phyloP scores from a whole-genome alignment of 2,113 vertebrate species.

The Fregetta grallaria region DNA sequence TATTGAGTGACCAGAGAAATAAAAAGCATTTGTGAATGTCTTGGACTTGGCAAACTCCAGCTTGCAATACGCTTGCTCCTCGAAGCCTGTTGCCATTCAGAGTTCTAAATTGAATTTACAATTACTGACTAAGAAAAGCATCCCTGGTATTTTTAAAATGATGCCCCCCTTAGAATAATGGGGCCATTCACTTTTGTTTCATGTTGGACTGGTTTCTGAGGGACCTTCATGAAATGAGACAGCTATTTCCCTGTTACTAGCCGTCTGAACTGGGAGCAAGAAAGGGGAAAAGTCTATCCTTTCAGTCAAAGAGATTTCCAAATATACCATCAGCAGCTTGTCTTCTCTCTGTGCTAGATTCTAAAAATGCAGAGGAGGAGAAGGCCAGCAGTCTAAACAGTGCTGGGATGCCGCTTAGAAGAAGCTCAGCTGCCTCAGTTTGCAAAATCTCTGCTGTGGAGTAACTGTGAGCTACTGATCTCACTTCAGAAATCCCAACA shows the following conservation, averaged over 20 bases:
- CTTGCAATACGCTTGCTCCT: not conserved
- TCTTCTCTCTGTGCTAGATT: not conserved
- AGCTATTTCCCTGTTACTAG: not conserved
- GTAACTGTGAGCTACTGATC: not conserved
- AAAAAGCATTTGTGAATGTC: constrained; percentile 27
- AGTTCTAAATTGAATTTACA: constrained; percentile 45
- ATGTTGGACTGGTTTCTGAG: constrained; percentile 7
- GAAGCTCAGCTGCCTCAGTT: not conserved
- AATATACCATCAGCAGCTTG: not conserved
- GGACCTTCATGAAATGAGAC: not conserved
- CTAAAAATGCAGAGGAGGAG: not conserved
- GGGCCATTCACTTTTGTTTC: constrained; percentile 39
- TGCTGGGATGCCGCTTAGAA: not conserved
- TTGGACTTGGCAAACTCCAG: constrained; percentile 34
- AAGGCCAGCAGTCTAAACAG: not conserved
- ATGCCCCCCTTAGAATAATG: constrained; percentile 1
- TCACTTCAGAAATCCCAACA: not conserved
- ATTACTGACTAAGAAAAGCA: constrained; percentile 52
- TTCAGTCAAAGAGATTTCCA: constrained; percentile 6
- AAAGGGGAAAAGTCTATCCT: not conserved
- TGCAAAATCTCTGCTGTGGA: not conserved
- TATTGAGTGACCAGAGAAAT: constrained; percentile 36
- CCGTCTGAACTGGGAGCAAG: not conserved
- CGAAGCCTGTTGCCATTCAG: constrained; percentile 9
- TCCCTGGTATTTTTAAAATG: constrained; percentile 37